Conservation (phyloP, 2,888 invertebrate genomes). For the Beris chalybata region DNA sequence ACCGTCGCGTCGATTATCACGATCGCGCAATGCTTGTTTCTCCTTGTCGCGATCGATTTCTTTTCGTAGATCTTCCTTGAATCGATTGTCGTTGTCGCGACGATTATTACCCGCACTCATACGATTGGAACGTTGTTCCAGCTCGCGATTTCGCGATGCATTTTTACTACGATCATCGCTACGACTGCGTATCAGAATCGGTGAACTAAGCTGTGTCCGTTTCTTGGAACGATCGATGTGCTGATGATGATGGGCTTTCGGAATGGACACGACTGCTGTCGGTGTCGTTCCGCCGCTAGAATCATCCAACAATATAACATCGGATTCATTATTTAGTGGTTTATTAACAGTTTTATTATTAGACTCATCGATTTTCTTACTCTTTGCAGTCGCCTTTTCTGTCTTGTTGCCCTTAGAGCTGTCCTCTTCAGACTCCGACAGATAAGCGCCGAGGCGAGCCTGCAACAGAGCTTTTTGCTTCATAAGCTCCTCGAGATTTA, state of each 20-base stretch:
- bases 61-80: slow-evolving; percentile 55
- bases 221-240: slow-evolving; percentile 31
- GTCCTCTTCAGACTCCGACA: slow-evolving; percentile 68
- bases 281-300: slow-evolving; percentile 63
- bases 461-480: slow-evolving; percentile 83
- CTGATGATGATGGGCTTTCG: slow-evolving; percentile 40
- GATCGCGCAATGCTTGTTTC: slow-evolving; percentile 55
- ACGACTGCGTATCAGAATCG: slow-evolving; percentile 41
- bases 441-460: slow-evolving; percentile 75
- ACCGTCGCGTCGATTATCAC: slow-evolving; percentile 47
- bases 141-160: slow-evolving; percentile 48
- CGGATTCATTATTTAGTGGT: slow-evolving; percentile 54
- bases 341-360: slow-evolving; percentile 50
- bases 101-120: slow-evolving; percentile 46
- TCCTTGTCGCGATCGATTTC: slow-evolving; percentile 58
- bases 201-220: background rate
- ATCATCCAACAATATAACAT: slow-evolving; percentile 68
- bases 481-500: slow-evolving; percentile 87
- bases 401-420: slow-evolving; percentile 47
- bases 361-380: slow-evolving; percentile 37
- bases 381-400: slow-evolving; percentile 38
- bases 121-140: slow-evolving; percentile 26
- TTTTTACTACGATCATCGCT: slow-evolving; percentile 48
- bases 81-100: slow-evolving; percentile 55
- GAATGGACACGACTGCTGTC: slow-evolving; percentile 39